Conservation (phyloP, 2,888 invertebrate species). For the Dolichopus griseipennis region DNA sequence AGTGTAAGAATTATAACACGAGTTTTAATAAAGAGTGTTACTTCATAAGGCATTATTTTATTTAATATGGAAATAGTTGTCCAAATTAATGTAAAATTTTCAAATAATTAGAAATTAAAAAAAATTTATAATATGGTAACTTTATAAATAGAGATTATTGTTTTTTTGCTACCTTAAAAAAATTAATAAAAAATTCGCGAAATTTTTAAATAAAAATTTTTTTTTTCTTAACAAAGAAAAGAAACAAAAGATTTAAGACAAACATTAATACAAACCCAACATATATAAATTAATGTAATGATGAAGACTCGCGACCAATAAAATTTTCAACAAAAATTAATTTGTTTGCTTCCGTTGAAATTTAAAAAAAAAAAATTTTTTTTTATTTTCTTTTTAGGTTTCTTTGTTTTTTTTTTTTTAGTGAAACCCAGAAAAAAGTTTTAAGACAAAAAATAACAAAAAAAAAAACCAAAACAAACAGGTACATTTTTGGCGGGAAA, state of each 20-base stretch:
- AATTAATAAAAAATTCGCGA: background rate
- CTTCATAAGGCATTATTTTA: too few relatives aligned
- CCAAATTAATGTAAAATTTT: too few relatives aligned
- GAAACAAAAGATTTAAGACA: background rate
- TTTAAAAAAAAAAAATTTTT: background rate
- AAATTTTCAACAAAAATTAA: slow-evolving; percentile 1
- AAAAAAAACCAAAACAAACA: background rate
- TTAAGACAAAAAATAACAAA: background rate
- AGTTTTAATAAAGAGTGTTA: too few relatives aligned
- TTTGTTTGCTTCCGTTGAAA: background rate
- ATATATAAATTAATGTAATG: background rate
- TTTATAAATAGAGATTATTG: background rate
- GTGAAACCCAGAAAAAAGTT: background rate
- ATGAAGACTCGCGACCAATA: slow-evolving; percentile 3
- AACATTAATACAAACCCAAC: background rate
- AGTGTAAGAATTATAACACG: too few relatives aligned
- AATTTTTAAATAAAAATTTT: background rate
- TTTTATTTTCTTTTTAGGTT: too few relatives aligned
- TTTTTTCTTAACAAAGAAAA: background rate
- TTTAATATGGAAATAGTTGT: too few relatives aligned
- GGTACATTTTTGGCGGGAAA: background rate
- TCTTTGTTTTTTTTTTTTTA: too few relatives aligned
- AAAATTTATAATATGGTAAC: background rate
- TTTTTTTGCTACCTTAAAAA: background rate
- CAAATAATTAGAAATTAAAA: too few relatives aligned